Conservation (phyloP, 2,888 invertebrate genomes). For the Pandemis cinnamomeana region DNA sequence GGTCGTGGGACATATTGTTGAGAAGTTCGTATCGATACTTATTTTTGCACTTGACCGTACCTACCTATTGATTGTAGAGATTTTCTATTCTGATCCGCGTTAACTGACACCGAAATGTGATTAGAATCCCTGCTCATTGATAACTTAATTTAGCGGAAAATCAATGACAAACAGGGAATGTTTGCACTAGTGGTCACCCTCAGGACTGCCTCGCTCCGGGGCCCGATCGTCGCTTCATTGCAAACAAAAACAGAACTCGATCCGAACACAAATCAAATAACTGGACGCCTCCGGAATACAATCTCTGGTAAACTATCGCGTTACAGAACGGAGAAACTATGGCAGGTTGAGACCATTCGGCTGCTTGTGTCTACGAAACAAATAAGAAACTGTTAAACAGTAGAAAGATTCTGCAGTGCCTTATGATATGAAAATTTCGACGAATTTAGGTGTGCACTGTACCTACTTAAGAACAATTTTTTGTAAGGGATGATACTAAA, state of each 20-base stretch:
- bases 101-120: conserved; percentile 32
- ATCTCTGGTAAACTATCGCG: conserved; percentile 34
- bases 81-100: conserved; percentile 1
- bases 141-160: conserved; percentile 83
- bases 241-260: conserved; percentile 78
- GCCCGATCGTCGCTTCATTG: conserved; percentile 63
- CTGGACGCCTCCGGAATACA: conserved; percentile 58
- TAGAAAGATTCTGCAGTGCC: too few relatives aligned
- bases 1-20: too few relatives aligned
- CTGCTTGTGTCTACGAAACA: not conserved
- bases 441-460: too few relatives aligned
- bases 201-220: conserved; percentile 51
- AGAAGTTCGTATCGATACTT: too few relatives aligned
- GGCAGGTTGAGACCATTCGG: not conserved
- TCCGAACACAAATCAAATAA: conserved; percentile 73
- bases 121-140: conserved; percentile 44
- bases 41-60: too few relatives aligned
- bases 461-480: too few relatives aligned
- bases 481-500: too few relatives aligned
- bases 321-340: conserved; percentile 14
- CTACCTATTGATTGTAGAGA: not conserved
- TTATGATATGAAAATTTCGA: too few relatives aligned
- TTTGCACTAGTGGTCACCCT: conserved; percentile 75
- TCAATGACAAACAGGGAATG: conserved; percentile 77
- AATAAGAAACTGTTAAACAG: not conserved